Conservation (phyloP, 1,140 invertebrate genomes). For the Drosophila kikkawai region DNA sequence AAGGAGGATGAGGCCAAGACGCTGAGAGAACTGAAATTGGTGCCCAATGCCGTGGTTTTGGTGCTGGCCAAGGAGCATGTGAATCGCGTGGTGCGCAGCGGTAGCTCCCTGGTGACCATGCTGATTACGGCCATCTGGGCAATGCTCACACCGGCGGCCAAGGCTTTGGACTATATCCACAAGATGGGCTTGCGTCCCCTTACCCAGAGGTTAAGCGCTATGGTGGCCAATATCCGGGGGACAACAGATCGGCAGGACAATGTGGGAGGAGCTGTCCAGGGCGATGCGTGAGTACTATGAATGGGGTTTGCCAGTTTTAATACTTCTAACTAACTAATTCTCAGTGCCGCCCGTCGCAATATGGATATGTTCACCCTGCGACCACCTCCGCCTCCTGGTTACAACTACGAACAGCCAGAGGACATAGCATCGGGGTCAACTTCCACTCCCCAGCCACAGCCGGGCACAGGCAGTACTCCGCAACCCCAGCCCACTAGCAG, state of each 20-base stretch:
- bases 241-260: neutral
- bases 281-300: constrained; percentile 37
- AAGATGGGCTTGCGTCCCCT: constrained; percentile 76
- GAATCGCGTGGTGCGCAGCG: constrained; percentile 64
- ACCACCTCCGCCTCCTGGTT: constrained; percentile 24
- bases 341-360: constrained; percentile 49
- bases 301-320: neutral
- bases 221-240: constrained; percentile 44
- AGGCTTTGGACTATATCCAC: constrained; percentile 83
- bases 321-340: neutral
- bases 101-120: constrained; percentile 58
- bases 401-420: neutral
- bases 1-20: constrained; percentile 87
- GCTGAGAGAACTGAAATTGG: constrained; percentile 89
- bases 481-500: neutral
- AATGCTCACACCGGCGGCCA: constrained; percentile 84
- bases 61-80: constrained; percentile 87
- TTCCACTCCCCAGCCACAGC: neutral
- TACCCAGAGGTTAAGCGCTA: constrained; percentile 29
- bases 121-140: constrained; percentile 84
- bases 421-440: neutral
- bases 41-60: constrained; percentile 90
- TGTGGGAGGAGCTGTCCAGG: neutral
- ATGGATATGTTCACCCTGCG: constrained; percentile 51
- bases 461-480: constrained; percentile 2